Base-by-base conservation (phyloP, 2,888 invertebrate species). In the Trichacis sp. region DNA sequence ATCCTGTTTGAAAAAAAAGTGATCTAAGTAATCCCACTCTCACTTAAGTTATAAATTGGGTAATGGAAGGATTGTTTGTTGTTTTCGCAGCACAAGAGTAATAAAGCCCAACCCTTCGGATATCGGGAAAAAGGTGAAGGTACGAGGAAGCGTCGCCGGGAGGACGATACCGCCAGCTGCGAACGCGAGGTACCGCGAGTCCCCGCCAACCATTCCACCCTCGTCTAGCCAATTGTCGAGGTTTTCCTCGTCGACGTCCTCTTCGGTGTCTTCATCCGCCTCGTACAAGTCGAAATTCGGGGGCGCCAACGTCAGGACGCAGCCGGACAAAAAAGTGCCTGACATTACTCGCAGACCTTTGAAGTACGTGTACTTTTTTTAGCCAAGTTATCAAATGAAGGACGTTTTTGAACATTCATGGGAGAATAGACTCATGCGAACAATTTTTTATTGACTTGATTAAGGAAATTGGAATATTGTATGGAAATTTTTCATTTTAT, bases 71-170 rank as follows among this genome's bases (percentile, higher is more conserved):
- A 5, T 24, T 24, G 4, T 24, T 5, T 5, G 8, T 24, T 14
- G 4, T 38, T 2, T 57, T 64, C 88, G 52, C 87, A 95, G 96
- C 87, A 94, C 96, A 79, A 92, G 95, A 84, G 96, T 95, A 85
- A 96, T 97, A 83, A 96, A 96, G 86, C 92, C 93, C 74, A 94
- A 93, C 86, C 93, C 93, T 83, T 93, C 92, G 77, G 93, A 94
- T 85, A 94, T 96, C 79, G 95, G 95, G 62, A 89, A 94, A 73
- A 93, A 93, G 84, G 93, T 95, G 73, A 95, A 95, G 85, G 89
- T 92, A 83, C 93, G 90, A 86, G 71, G 73, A 46, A 42, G 20
- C n/a, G n/a, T n/a, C n/a, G n/a, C n/a, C n/a, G 46, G 54, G 9
- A 66, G 77, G 77, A 62, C 75, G 75, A 56, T 70, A 76, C 47